Percentiles rank a stretch among this genome's conserved stretches.
Evolutionary conservation across 2,888 invertebrate species (phyloP).

Genomic region (Lithodes maja): DNA sequence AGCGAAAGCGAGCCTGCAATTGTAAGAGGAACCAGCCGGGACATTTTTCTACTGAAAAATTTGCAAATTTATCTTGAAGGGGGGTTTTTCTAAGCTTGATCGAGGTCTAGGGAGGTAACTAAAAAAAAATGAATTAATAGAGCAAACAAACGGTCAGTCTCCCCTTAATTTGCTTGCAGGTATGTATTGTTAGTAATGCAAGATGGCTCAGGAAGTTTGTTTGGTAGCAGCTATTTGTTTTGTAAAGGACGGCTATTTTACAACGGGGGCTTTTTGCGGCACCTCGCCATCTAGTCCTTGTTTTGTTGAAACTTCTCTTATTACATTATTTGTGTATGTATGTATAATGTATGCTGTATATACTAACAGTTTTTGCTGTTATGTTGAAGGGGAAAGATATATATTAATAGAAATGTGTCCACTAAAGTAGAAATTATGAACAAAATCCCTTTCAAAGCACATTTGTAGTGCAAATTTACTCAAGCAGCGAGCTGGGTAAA

Average conservation of each 20-base stretch:
- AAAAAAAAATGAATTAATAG: no score
- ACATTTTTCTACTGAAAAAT: no score
- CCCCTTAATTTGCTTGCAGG: not conserved
- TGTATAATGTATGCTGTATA: slow-evolving; percentile 21
- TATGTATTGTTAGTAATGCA: slow-evolving; percentile 15
- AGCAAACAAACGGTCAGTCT: no score
- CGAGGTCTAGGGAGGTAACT: no score
- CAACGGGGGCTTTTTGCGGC: not conserved
- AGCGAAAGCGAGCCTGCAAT: no score
- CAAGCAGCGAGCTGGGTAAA: slow-evolving; percentile 18
- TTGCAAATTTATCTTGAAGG: no score
- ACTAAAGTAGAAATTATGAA: slow-evolving; percentile 2
- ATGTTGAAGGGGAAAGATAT: slow-evolving; percentile 35
- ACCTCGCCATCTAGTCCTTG: slow-evolving; percentile 44
- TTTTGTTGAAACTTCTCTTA: slow-evolving; percentile 34
- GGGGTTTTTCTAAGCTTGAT: no score
- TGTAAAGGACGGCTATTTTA: slow-evolving; percentile 31
- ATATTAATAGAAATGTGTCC: not conserved
- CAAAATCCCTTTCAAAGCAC: slow-evolving; percentile 40
- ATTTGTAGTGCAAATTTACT: slow-evolving; percentile 37
- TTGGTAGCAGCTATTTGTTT: slow-evolving; percentile 39
- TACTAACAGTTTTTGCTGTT: not conserved
- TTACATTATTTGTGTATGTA: slow-evolving; percentile 18
- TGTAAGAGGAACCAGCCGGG: no score
- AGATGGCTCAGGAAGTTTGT: slow-evolving; percentile 48